Conservation (phyloP, 1,140 invertebrate species). For the Aleiodes sp. region DNA sequence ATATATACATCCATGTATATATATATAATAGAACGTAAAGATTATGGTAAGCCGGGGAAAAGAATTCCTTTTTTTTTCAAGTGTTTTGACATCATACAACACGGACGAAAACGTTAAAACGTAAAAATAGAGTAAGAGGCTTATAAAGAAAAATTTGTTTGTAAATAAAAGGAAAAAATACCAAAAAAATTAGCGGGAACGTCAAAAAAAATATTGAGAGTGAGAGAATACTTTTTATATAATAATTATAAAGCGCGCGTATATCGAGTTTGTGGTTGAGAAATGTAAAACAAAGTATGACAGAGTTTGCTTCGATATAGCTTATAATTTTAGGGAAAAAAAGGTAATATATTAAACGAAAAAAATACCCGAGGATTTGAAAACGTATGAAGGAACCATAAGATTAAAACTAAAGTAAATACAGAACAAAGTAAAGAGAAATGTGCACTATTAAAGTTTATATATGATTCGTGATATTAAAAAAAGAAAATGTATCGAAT, state of each 20-base stretch:
- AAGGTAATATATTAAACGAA: not conserved
- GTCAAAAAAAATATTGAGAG: conserved; percentile 34
- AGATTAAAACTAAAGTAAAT: not conserved
- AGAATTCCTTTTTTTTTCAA: not conserved
- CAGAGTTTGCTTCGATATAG: conserved; percentile 22
- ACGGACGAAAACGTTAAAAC: not conserved
- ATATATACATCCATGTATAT: too few relatives aligned
- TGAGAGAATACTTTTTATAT: conserved; percentile 40
- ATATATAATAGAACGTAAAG: not conserved
- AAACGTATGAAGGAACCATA: not conserved
- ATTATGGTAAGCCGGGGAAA: not conserved
- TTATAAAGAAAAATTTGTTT: conserved; percentile 27
- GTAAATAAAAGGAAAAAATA: conserved; percentile 26
- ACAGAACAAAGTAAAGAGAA: conserved; percentile 2
- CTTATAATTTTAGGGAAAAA: conserved; percentile 14
- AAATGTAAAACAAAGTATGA: conserved; percentile 31
- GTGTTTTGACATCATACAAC: not conserved
- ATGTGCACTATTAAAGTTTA: conserved; percentile 7
- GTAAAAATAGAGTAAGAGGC: not conserved
- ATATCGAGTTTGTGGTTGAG: conserved; percentile 20
- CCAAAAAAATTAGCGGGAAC: conserved; percentile 29
- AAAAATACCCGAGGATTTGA: not conserved
- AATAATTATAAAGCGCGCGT: conserved; percentile 31
- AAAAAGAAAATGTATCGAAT: not conserved
- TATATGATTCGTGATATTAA: conserved; percentile 15